Evolutionary conservation across 2,113 vertebrate species (phyloP).

Genomic region (Aspiorhynchus laticeps): DNA sequence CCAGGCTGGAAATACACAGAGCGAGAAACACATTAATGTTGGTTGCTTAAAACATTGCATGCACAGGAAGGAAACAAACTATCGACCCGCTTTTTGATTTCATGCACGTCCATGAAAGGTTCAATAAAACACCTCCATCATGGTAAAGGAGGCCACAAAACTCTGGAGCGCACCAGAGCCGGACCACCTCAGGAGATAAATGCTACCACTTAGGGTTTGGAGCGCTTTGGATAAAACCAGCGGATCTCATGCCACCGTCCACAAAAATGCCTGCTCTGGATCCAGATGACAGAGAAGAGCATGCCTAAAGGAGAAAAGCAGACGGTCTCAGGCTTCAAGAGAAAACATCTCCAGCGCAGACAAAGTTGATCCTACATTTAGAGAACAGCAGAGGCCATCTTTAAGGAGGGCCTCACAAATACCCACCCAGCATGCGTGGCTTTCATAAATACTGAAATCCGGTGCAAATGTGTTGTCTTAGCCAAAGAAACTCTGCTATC

Average conservation of each 20-base stretch:
- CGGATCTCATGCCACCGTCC: conserved; percentile 58
- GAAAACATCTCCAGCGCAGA: conserved; percentile 45
- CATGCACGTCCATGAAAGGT: conserved; percentile 12
- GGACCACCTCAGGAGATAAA: conserved; percentile 69
- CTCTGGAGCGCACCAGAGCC: conserved; percentile 53
- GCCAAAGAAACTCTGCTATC: conserved; percentile 21
- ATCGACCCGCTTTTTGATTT: neutral
- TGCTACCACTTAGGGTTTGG: conserved; percentile 53
- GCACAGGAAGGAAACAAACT: neutral
- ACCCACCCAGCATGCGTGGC: neutral
- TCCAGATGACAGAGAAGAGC: conserved; percentile 61
- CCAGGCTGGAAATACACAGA: neutral
- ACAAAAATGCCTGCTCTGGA: conserved; percentile 62
- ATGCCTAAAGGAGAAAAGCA: conserved; percentile 55
- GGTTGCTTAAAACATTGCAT: conserved; percentile 7
- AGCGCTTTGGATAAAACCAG: conserved; percentile 1
- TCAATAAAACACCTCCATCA: conserved; percentile 44
- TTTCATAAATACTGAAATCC: conserved; percentile 24
- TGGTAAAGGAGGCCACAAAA: conserved; percentile 5
- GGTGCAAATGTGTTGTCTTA: conserved; percentile 36
- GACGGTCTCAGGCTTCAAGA: conserved; percentile 40
- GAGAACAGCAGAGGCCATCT: conserved; percentile 15
- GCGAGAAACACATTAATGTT: neutral
- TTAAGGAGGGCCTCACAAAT: conserved; percentile 34
- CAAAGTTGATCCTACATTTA: conserved; percentile 34